phyloP scores from a whole-genome alignment of 2,888 invertebrate genomes.

The Cephus rjabovi region DNA sequence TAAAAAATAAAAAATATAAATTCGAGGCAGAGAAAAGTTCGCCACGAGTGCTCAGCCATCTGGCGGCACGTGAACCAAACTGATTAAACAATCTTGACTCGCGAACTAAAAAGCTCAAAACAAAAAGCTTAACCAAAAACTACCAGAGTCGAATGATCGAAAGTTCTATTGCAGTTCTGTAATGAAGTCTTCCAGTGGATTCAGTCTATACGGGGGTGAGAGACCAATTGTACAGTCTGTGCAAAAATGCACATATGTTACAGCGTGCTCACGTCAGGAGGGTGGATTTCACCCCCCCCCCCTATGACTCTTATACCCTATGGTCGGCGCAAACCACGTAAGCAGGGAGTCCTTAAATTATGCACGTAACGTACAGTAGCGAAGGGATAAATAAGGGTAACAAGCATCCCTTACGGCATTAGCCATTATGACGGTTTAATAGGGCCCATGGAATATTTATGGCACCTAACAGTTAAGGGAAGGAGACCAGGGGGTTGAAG shows the following conservation, averaged over 20 bases:
- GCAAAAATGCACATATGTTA: neutral
- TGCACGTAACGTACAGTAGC: neutral
- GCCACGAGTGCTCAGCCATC: neutral
- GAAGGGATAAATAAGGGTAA: conserved; percentile 22
- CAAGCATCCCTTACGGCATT: conserved; percentile 15
- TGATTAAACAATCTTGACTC: neutral
- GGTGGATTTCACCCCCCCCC: neutral
- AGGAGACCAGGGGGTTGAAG: neutral
- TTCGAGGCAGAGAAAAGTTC: neutral
- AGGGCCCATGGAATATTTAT: conserved; percentile 26
- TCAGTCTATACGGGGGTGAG: neutral
- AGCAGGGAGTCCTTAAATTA: neutral
- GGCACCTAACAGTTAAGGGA: neutral
- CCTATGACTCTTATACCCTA: neutral
- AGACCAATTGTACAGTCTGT: neutral
- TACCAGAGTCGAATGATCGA: too few relatives aligned
- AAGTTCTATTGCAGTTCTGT: too few relatives aligned
- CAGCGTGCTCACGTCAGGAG: neutral
- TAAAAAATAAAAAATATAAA: neutral
- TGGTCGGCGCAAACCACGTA: neutral
- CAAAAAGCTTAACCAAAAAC: neutral
- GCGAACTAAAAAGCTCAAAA: neutral
- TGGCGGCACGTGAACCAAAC: neutral
- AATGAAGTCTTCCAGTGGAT: neutral
- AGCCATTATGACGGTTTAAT: conserved; percentile 20